Base-by-base conservation (phyloP, 92 coral and sea anemone species). In the Umimayanthus kanabou region DNA sequence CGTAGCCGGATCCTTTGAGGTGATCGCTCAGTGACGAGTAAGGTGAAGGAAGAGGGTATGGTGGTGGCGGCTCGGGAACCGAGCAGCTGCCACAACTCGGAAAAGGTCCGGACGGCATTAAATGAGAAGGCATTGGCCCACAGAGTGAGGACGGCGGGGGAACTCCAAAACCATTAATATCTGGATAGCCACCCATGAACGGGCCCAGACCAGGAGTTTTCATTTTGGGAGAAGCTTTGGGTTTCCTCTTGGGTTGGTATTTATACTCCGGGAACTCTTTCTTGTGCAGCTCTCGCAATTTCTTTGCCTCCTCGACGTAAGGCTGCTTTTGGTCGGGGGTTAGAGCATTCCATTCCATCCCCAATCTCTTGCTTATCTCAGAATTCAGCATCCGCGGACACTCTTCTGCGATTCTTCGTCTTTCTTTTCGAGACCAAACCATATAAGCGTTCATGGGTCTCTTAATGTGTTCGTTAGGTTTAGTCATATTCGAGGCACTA, bases 391-490 rank as follows among this genome's bases (percentile, higher is more conserved):
- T 97, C 85, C 99, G 87, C 26, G 99, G 99, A 79, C 98, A 97
- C 77, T 97, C 99, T 81, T 97, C 99, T 39, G 99, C 99, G 77
- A 97, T 97, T 73, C 99, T 91, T 74, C 99, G 89, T 65, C 99
- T 89, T 80, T 97, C 99, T 39, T 95, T 97, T 65, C 99, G 92
- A 55, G 99, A 97, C 99, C 99, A 97, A n/a, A 97, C 99, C 99
- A 97, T 97, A 79, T 97, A 97, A 2, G 99, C 99, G 90, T 97
- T 97, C 99, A 97, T 97, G 20, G 99, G 99, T 73, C 99, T 94
- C 85, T 97, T 97, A 67, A 97, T 97, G 90, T 97, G 99, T 72
- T 97, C 98, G 78, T 80, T 84, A 74, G 98, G 97, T 66, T 95
- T 94, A 33, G 99, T 94, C 99, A 97, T 97, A 30, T 76, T 77